phyloP scores from a whole-genome alignment of 2,797 vertebrate species.

The Dendrocincla fuliginosa region DNA sequence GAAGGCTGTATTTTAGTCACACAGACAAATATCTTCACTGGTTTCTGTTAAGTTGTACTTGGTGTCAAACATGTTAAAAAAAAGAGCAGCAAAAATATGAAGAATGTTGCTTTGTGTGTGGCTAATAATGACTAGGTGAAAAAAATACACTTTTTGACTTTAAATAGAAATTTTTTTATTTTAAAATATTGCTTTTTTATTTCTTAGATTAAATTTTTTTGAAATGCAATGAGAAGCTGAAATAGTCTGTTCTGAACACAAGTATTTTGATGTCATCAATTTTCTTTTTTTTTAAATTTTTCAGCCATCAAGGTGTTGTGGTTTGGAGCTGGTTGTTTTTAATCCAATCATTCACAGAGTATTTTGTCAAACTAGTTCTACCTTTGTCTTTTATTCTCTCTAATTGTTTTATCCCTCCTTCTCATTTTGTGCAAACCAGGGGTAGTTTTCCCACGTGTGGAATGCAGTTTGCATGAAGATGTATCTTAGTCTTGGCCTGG shows the following conservation, averaged over 20 bases:
- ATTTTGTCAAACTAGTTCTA: background rate
- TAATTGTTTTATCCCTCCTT: background rate
- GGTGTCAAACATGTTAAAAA: background rate
- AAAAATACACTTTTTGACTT: background rate
- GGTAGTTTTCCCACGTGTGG: background rate
- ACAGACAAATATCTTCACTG: background rate
- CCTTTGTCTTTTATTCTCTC: background rate
- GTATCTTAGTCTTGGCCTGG: background rate
- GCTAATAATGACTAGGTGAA: background rate
- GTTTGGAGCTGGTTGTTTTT: background rate
- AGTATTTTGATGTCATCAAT: fast-evolving
- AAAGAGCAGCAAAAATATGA: background rate
- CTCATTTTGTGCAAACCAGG: background rate
- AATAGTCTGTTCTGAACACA: background rate
- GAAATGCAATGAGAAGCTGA: fast-evolving
- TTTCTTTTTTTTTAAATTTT: background rate
- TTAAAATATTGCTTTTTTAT: background rate
- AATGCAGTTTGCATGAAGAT: background rate
- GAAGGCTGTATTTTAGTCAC: background rate
- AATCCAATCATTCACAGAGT: fast-evolving
- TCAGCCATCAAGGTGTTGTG: fast-evolving
- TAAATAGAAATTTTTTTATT: background rate
- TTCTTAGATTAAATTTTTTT: background rate
- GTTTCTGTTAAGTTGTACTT: background rate
- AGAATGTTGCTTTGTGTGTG: background rate